Conservation (phyloP, 2,113 vertebrate genomes). For the Nycticorax nycticorax region DNA sequence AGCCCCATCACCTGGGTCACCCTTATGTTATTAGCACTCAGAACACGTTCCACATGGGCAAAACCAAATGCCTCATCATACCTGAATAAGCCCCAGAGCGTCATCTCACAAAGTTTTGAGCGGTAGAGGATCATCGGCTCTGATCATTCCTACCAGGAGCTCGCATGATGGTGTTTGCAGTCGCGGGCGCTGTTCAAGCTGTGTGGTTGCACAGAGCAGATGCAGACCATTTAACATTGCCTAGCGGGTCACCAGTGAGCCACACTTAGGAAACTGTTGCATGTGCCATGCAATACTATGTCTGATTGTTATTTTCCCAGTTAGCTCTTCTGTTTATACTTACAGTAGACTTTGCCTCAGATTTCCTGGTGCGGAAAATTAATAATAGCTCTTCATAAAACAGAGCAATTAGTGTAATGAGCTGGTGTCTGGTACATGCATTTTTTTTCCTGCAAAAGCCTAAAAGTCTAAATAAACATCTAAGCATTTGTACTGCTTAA, state of each 20-base stretch:
- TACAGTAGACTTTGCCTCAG: neutral
- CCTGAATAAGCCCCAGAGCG: neutral
- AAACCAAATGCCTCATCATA: neutral
- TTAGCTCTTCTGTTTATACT: neutral
- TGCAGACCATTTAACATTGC: neutral
- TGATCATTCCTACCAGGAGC: neutral
- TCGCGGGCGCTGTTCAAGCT: neutral
- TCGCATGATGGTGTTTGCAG: neutral
- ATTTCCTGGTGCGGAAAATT: neutral
- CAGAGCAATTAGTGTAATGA: slow-evolving; percentile 6
- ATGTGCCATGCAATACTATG: accelerated
- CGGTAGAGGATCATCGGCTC: accelerated
- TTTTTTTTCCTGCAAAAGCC: neutral
- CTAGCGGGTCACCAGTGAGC: neutral
- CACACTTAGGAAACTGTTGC: neutral
- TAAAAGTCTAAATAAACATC: neutral
- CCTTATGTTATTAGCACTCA: neutral
- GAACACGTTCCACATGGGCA: accelerated
- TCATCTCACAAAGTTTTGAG: neutral
- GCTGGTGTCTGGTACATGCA: neutral
- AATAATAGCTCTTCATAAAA: neutral
- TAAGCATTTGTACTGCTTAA: neutral
- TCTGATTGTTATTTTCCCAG: neutral
- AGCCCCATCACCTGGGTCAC: neutral
- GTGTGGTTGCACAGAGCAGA: neutral